phyloP scores from a whole-genome alignment of 2,113 vertebrate genomes.

The Falco punctatus region DNA sequence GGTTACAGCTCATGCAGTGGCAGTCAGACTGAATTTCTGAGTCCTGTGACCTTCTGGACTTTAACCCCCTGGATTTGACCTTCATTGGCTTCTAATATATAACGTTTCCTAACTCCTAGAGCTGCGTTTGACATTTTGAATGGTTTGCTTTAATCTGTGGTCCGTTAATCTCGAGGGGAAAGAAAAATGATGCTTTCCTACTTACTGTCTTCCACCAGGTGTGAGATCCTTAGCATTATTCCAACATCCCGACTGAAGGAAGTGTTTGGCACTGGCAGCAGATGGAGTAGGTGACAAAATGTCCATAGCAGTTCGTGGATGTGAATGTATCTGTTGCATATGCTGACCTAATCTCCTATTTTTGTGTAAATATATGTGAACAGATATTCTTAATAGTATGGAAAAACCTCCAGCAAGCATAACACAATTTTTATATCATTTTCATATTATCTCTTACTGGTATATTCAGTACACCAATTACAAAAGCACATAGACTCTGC shows the following conservation, averaged over 20 bases:
- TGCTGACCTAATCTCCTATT: not conserved
- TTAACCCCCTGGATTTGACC: not conserved
- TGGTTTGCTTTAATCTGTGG: not conserved
- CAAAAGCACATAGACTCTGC: not conserved
- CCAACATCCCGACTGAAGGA: not conserved
- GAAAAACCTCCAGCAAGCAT: not conserved
- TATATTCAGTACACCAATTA: not conserved
- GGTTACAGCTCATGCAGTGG: not conserved
- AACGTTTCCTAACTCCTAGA: not conserved
- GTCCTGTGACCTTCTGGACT: not conserved
- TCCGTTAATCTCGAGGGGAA: not conserved
- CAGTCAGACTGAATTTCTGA: not conserved
- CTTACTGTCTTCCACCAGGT: not conserved
- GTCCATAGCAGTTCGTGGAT: not conserved
- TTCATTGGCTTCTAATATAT: not conserved
- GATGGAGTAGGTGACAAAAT: not conserved
- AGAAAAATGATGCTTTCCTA: not conserved
- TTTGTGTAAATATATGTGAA: not conserved
- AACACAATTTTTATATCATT: not conserved
- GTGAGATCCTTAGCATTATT: not conserved
- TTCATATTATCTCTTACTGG: not conserved
- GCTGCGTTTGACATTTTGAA: not conserved
- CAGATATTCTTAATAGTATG: not conserved
- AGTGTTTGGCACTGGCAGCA: not conserved
- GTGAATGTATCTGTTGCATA: not conserved